Evolutionary conservation across 2,797 vertebrate genomes (phyloP).

Genomic region (Capromys pilorides): DNA sequence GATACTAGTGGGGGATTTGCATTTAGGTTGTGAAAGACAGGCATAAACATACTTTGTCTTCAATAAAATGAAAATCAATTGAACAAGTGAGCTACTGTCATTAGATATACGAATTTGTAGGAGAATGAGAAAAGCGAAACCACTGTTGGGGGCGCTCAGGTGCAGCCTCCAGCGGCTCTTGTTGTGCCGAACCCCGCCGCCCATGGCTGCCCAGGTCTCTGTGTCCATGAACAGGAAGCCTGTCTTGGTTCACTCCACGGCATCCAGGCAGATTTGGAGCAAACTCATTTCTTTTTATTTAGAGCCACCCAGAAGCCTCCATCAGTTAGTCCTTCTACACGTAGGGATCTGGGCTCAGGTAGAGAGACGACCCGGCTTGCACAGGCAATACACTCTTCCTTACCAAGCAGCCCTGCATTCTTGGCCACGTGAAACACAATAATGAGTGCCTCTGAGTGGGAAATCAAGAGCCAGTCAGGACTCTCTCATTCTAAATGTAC

Average conservation of each 20-base stretch:
- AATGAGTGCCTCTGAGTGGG: background rate
- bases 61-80: background rate
- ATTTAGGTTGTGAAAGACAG: background rate
- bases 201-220: fast-evolving
- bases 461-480: background rate
- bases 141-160: background rate
- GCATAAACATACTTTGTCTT: background rate
- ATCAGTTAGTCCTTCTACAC: background rate
- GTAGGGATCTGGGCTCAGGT: background rate
- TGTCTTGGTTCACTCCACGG: background rate
- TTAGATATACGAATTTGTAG: background rate
- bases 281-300: background rate
- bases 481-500: background rate
- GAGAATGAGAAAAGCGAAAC: background rate
- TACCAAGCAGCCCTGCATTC: background rate
- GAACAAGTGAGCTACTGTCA: background rate
- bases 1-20: background rate
- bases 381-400: background rate
- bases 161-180: background rate
- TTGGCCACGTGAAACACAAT: background rate
- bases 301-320: background rate
- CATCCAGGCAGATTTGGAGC: background rate
- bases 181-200: no score
- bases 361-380: background rate
- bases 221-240: background rate